Evolutionary conservation across 2,113 vertebrate genomes (phyloP), one percentile per base, ranked within the genome.

Genomic region (Psilopogon haemacephalus): DNA sequence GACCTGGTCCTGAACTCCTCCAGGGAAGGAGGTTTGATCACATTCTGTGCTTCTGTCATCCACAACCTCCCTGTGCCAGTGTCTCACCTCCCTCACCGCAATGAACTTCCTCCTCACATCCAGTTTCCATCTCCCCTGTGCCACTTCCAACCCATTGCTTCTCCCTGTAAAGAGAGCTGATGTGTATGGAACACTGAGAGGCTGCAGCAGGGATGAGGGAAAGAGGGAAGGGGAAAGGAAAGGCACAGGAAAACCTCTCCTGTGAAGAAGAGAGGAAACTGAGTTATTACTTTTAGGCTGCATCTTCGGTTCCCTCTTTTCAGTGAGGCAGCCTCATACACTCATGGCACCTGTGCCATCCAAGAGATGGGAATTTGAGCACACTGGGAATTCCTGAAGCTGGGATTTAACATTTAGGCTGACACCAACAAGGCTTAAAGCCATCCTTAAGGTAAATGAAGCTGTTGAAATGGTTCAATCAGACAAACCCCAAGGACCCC

Each of bases 321-420:
- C n/a, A 87, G 65, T 62, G n/a, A 48, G 79, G 58, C 4, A 54
- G 13, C 6, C 18, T 21, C 23, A 58, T 56, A 82, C 64, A n/a
- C 12, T 0, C 0, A 30, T 28, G n/a, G 6, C 18, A 54, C 52
- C 35, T 54, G 3, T 17, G 32, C 9, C 2, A 50, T 27, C 32
- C 80, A 90, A 91, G 24, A 19, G 35, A 33, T 42, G 6, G 80
- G 12, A 38, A 69, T 67, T 79, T 50, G 63, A 84, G 70, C 14
- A 38, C 4, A 32, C 4, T 50, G 10, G 69, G 86, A 50, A 74
- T 42, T 37, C 75, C 8, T 58, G 30, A 71, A 65, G 35, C 1
- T 78, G 37, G 86, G 73, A 46, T 75, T 62, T 76, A 76, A 37
- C 84, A 70, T 63, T 70, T 84, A 17, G 1, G 17, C 14, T 54